These are phyloP conservation scores for Apis florea DNA, from an alignment of 1,140 invertebrate species.

Conservation along the genomic window DNA sequence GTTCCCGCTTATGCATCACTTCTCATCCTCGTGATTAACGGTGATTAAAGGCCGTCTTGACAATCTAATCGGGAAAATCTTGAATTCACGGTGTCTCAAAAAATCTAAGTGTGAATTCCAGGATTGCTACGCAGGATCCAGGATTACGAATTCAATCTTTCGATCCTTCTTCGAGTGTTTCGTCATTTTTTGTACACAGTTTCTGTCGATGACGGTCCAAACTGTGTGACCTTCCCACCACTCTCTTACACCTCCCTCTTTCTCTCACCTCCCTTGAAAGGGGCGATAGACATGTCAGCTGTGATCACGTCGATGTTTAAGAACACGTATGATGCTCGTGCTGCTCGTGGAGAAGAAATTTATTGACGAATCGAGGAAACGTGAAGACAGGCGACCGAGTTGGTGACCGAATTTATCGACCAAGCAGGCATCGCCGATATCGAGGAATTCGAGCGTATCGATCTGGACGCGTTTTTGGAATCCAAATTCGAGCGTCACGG, in stretches of 20 bases:
- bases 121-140: no score
- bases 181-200: no score
- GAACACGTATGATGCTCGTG: background rate
- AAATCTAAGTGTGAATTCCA: no score
- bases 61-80: background rate
- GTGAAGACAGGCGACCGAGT: background rate
- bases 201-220: background rate
- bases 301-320: background rate
- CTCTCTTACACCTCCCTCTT: background rate
- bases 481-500: conserved; percentile 39
- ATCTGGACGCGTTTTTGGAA: conserved; percentile 36
- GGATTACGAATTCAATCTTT: no score
- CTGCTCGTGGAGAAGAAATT: background rate
- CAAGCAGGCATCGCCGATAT: background rate
- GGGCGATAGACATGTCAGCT: conserved; percentile 16
- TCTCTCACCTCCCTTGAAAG: background rate
- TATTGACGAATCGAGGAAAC: background rate
- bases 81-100: no score
- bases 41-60: no score
- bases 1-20: background rate
- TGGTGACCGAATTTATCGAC: background rate
- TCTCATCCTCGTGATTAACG: background rate
- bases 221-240: background rate
- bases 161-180: no score
- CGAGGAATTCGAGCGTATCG: conserved; percentile 7